Evolutionary conservation across 2,797 vertebrate genomes (phyloP).

Genomic region (Bradypodion pumilum): DNA sequence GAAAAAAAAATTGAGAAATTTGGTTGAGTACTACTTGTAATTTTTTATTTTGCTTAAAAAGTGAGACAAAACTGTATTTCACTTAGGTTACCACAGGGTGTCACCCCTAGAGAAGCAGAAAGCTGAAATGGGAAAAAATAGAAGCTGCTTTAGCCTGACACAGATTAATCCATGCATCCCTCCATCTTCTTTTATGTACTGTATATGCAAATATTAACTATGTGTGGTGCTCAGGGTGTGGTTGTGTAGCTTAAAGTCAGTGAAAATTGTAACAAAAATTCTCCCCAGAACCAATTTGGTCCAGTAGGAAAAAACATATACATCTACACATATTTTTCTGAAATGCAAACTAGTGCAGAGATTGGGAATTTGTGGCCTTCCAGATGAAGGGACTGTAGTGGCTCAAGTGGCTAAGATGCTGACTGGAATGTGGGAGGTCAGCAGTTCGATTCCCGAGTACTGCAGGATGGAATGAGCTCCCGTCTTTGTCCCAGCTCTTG

Average conservation of each 20-base stretch:
- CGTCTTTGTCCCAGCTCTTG: too few species aligned
- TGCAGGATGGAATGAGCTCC: too few species aligned
- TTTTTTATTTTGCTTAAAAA: not conserved
- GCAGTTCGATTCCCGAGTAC: too few species aligned
- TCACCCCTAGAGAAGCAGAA: too few species aligned
- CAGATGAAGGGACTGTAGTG: not conserved
- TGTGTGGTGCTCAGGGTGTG: not conserved
- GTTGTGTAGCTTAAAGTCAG: not conserved
- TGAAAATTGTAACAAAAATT: not conserved
- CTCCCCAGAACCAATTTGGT: not conserved
- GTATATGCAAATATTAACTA: not conserved
- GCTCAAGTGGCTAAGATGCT: too few species aligned
- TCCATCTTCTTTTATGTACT: too few species aligned
- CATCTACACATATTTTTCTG: not conserved
- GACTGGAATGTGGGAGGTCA: too few species aligned
- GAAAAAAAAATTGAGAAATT: not conserved
- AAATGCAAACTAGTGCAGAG: not conserved
- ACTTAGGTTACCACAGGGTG: constrained; percentile 13
- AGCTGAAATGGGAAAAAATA: too few species aligned
- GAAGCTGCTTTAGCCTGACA: too few species aligned
- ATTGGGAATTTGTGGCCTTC: not conserved
- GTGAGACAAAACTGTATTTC: constrained; percentile 38
- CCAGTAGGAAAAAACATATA: not conserved
- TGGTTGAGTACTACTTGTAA: not conserved
- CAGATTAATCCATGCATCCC: too few species aligned